Conservation (phyloP, 2,797 vertebrate species). For the Catostomus latipinnis region DNA sequence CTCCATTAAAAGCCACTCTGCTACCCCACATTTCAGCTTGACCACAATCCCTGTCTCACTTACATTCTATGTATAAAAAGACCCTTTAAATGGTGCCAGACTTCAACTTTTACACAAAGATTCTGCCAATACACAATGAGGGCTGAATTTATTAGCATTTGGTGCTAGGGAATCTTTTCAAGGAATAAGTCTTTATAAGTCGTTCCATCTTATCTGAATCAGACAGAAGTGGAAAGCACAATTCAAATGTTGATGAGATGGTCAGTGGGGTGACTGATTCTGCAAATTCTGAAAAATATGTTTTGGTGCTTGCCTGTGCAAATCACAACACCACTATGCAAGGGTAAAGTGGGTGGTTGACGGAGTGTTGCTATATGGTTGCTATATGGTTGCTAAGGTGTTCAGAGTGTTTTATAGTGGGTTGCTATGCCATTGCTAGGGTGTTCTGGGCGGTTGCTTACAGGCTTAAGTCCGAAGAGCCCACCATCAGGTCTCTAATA, state of each 20-base stretch:
- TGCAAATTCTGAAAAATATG: no score
- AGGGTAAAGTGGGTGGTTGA: not conserved
- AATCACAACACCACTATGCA: not conserved
- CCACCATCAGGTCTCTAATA: no score
- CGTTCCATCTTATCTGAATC: not conserved
- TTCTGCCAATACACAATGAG: not conserved
- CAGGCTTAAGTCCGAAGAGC: no score
- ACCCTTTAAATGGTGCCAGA: not conserved
- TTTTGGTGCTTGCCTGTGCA: not conserved
- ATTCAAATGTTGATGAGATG: not conserved
- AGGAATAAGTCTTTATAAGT: not conserved
- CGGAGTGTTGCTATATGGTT: not conserved
- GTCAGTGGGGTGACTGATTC: not conserved
- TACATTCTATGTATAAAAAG: not conserved
- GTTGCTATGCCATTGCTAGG: not conserved
- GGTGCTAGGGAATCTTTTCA: not conserved
- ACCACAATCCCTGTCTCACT: not conserved
- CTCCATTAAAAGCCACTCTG: conserved; percentile 37
- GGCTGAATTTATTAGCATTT: not conserved
- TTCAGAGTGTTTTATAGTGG: not conserved
- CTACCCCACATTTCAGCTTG: conserved; percentile 30
- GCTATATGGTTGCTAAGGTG: not conserved
- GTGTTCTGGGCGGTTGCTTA: not conserved
- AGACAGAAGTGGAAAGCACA: not conserved
- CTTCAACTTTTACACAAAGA: not conserved